Evolutionary conservation across 2,888 invertebrate genomes (phyloP), one percentile per base, ranked within the genome.

Genomic region (Drosophila siamana): DNA sequence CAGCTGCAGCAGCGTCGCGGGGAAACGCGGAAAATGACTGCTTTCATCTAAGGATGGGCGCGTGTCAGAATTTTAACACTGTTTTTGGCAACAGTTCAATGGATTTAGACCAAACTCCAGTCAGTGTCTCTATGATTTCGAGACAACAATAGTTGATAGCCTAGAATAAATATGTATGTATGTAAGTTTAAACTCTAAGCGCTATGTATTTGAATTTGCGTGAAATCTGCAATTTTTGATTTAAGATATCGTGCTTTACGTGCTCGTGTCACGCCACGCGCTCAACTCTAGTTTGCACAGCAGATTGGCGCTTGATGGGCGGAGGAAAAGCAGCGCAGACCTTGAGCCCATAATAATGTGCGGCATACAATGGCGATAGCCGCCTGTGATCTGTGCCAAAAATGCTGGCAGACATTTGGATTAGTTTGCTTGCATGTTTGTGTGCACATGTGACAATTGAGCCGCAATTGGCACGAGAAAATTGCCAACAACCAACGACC

Each of bases 361-460:
- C 11, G 24, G 36, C 38, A 52, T n/a, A 52, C 33, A 52, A 52
- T 61, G 52, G 61, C 13, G 26, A 28, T 61, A 52, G 61, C 52
- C 63, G 63, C 56, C 63, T 63, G 28, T 48, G 41, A 63, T 48
- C 63, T 56, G 63, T 63, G 63, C 63, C 63, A 63, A 63, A 36
- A 63, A 56, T 28, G 36, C 33, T 56, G 48, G 33, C 62, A 48
- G 55, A 19, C 48, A 56, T 50, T 36, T 55, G 46, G 28, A 28
- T 41, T 38, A 59, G 47, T 59, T 38, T 3, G 19, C 19, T 19
- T 3, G 30, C 30, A 33, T 24, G 13, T 43, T 28, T 28, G 13
- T 41, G 22, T n/a, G 51, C 15, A 43, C 33, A 55, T 44, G 44
- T 54, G 43, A 55, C 44, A 55, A 55, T 44, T 55, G 55, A 46